A percentile compares a stretch with the other conserved stretches of the same genome.
Evolutionary conservation across 2,888 invertebrate genomes (phyloP).

Genomic region (Dryococelus australis): DNA sequence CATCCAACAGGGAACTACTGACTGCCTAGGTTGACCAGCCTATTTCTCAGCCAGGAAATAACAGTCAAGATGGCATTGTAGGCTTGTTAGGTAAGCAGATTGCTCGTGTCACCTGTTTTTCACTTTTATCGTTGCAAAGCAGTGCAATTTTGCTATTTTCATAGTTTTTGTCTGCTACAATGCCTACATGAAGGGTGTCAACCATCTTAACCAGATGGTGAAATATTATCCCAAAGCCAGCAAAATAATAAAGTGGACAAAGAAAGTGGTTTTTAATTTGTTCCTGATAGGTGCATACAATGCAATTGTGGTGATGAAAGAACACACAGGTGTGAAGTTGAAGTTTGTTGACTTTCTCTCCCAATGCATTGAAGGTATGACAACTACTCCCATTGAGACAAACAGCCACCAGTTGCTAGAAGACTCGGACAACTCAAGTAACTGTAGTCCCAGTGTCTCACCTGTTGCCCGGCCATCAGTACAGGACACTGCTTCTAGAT

Average conservation of each 20-base stretch:
- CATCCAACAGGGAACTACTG: too few relatives aligned
- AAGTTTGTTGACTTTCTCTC: not conserved
- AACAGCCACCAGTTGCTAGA: not conserved
- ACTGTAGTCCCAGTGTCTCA: not conserved
- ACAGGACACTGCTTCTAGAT: not conserved
- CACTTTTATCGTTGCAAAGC: too few relatives aligned
- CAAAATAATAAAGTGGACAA: not conserved
- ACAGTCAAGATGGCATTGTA: too few relatives aligned
- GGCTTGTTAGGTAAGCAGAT: too few relatives aligned
- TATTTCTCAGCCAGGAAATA: too few relatives aligned
- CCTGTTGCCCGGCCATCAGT: not conserved
- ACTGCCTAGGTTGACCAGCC: too few relatives aligned
- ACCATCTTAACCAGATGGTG: not conserved
- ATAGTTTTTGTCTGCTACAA: not conserved
- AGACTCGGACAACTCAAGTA: not conserved
- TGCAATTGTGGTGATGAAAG: not conserved
- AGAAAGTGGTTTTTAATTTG: not conserved
- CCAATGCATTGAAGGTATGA: not conserved
- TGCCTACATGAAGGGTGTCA: not conserved
- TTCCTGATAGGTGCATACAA: not conserved
- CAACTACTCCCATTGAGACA: not conserved
- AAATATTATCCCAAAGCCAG: not conserved
- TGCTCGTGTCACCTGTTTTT: too few relatives aligned
- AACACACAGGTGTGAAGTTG: not conserved
- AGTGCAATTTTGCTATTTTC: too few relatives aligned